A percentile compares a stretch with the other conserved stretches of the same genome.
Evolutionary conservation across 2,888 invertebrate genomes (phyloP).

Genomic region (Megastigmus dorsalis): DNA sequence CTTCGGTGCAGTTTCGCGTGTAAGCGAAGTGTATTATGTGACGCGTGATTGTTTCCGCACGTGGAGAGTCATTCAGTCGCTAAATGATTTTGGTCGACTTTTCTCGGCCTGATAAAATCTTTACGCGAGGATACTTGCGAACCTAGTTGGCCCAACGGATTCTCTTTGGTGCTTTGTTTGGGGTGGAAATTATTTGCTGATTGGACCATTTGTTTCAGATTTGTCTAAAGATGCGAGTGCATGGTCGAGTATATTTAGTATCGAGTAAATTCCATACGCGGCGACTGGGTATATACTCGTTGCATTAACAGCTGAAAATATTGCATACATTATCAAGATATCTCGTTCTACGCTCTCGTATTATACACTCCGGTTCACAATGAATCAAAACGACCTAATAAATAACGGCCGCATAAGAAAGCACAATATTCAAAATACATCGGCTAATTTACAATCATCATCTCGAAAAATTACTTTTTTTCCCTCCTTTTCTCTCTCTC

Average conservation of each 20-base stretch:
- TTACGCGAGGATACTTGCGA: too few species aligned
- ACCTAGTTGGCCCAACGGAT: too few species aligned
- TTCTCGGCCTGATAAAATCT: not conserved
- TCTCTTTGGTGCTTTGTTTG: too few species aligned
- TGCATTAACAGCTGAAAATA: constrained; percentile 1
- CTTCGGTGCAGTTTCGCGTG: not conserved
- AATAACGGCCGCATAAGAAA: constrained; percentile 14
- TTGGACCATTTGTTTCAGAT: too few species aligned
- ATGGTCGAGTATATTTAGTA: too few species aligned
- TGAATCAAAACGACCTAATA: constrained; percentile 41
- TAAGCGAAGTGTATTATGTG: not conserved
- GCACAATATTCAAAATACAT: constrained; percentile 49
- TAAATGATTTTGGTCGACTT: constrained; percentile 15
- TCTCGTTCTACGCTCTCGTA: constrained; percentile 28
- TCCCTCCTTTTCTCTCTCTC: constrained; percentile 31
- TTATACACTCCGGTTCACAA: constrained; percentile 1
- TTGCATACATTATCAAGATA: constrained; percentile 31
- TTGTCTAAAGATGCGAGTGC: too few species aligned
- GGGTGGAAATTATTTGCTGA: too few species aligned
- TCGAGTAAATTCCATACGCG: too few species aligned
- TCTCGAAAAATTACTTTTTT: constrained; percentile 30
- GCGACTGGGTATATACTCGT: too few species aligned
- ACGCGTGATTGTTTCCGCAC: constrained; percentile 21
- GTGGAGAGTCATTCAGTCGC: constrained; percentile 2
- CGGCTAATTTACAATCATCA: constrained; percentile 48